phyloP scores from a whole-genome alignment of 2,797 vertebrate species.

The Nyctalus aviator region DNA sequence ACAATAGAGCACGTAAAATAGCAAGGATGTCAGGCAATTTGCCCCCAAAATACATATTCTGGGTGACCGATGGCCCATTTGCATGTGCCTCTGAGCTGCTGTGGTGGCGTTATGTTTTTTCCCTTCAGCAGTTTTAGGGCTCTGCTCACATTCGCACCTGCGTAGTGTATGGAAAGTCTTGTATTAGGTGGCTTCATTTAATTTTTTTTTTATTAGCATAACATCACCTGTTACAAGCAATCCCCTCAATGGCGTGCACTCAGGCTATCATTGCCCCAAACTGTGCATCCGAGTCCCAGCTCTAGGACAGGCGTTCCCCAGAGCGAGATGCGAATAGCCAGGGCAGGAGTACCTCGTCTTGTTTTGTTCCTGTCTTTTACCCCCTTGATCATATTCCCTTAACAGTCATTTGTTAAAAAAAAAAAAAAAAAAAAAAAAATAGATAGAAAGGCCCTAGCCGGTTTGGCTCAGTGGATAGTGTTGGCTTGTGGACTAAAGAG shows the following conservation, averaged over 20 bases:
- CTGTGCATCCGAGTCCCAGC: neutral
- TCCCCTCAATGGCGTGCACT: neutral
- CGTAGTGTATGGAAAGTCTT: neutral
- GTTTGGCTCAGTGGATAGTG: too few species aligned
- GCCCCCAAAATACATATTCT: neutral
- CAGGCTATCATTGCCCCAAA: too few species aligned
- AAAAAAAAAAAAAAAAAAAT: neutral
- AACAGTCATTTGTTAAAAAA: neutral
- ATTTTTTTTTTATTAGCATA: neutral
- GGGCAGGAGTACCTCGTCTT: neutral
- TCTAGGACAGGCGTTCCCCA: accelerated
- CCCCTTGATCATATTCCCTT: neutral
- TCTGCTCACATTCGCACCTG: neutral
- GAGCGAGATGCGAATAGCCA: neutral
- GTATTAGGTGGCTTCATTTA: neutral
- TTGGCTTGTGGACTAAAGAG: too few species aligned
- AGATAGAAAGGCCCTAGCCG: neutral
- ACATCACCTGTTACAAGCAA: neutral
- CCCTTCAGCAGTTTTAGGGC: neutral
- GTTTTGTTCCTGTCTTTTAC: neutral
- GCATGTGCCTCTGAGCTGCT: neutral
- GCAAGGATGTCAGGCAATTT: constrained; percentile 6
- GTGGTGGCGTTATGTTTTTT: neutral
- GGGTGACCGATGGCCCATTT: neutral
- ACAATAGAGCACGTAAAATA: constrained; percentile 39